Base-by-base conservation (phyloP, 2,113 vertebrate genomes). In the Percina caprodes region DNA sequence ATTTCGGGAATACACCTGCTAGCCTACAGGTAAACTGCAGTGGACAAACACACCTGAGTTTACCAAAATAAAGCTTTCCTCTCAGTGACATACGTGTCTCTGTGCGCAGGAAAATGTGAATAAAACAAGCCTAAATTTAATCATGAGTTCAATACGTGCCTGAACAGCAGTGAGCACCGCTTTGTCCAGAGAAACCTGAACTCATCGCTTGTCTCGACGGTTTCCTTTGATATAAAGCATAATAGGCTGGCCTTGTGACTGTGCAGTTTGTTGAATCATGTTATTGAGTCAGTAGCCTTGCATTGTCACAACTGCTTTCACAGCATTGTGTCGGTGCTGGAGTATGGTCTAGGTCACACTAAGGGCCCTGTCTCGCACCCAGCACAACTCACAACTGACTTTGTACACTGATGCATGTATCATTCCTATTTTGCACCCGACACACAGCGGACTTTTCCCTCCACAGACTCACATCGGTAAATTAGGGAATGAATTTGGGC, bases 61-160 rank as follows among this genome's bases (percentile, higher is more conserved):
- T 7, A 54, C 49, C 0, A 58, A 73, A 56, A 26, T 0, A 19
- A 3, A 66, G 1, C 7, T 60, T 62, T 39, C 13, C 4, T 8
- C 35, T 62, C 24, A 9, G n/a, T 77, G 35, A 72, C n/a, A 45
- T 45, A 54, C 18, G 46, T 62, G 24, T 6, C 35, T 75, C 16
- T 18, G 48, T 62, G 0, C 48, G 45, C 5, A 60, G 42, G 26
- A 5, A 23, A 16, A 24, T 42, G 42, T 48, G 6, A 11, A 26
- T 66, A 45, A 23, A 69, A 69, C 8, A 51, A 42, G 39, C 5
- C 1, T 5, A 35, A 51, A 66, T 62, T 30, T 19, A 39, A 15
- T 69, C 48, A 18, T 60, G 16, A 13, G 0, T 54, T 26, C 55
- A 1, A 59, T 26, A 73, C 3, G 11, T 39, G 11, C 30, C 15